Evolutionary conservation across 2,113 vertebrate genomes (phyloP), one percentile per base, ranked within the genome.

Genomic region (Anhinga rufa): DNA sequence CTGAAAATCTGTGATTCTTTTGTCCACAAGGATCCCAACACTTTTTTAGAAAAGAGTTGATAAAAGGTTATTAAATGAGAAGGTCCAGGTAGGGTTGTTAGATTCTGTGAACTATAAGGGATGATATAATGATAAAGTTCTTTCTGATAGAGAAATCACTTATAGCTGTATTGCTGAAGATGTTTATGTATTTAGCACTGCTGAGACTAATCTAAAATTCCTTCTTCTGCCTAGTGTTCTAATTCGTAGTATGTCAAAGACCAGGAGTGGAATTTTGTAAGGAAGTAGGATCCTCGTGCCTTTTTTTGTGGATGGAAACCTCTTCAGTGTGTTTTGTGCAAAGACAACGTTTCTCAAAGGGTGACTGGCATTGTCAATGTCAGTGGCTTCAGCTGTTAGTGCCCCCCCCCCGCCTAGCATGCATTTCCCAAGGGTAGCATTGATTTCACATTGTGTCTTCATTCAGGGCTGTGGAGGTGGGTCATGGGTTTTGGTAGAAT

Each of bases 391-490:
- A 46, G n/a, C 72, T 76, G n/a, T 20, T 36, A 4, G 26, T 42
- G 40, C 34, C 48, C 74, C 42, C 42, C 7, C 16, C 36, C 69
- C 61, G 55, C 48, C 65, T 17, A 19, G 52, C 1, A 2, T 34
- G n/a, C 12, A 1, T 40, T 72, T 68, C 57, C 60, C 52, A 28
- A 44, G 55, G 28, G 25, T 9, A 48, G 20, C 46, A 5, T 4
- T 66, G 49, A 14, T 75, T 65, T 74, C 0, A 0, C 2, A 1
- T 69, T 4, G 0, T 9, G 19, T 36, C 65, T 71, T 75, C 31
- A 2, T 75, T 71, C 52, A 34, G 36, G 55, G 38, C 51, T 83
- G 1, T 31, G 34, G 54, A 82, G 34, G 20, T 60, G 55, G 31
- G 18, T 64, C 7, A 0, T 61, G 24, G 17, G 4, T 64, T 78